phyloP scores from a whole-genome alignment of 2,113 vertebrate genomes.

The Oreochromis tanganicae region DNA sequence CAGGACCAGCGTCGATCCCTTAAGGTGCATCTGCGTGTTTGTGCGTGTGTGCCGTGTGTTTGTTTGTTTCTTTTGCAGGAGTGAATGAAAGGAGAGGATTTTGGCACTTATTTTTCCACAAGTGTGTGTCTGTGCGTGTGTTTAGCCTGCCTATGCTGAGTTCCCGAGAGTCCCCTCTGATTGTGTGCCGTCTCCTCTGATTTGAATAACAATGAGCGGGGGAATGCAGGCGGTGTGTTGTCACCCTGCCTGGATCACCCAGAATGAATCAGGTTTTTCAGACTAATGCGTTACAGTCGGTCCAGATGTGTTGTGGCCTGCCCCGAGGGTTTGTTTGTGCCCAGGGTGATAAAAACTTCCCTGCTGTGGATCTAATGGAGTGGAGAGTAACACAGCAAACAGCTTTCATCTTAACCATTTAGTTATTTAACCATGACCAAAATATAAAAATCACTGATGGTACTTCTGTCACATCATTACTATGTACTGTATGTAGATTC shows the following conservation, averaged over 20 bases:
- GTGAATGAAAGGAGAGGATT: neutral
- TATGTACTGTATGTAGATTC: neutral
- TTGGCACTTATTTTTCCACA: neutral
- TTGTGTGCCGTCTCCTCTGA: constrained; percentile 40
- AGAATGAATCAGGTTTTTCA: constrained; percentile 16
- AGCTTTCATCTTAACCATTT: neutral
- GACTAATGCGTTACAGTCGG: constrained; percentile 3
- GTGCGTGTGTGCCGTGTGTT: neutral
- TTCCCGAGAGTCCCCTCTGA: constrained; percentile 29
- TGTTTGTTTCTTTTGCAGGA: neutral
- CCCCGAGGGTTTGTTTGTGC: constrained; percentile 30
- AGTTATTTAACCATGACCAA: neutral
- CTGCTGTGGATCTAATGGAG: constrained; percentile 29
- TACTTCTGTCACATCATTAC: neutral
- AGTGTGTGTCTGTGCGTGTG: neutral
- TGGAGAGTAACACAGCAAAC: neutral
- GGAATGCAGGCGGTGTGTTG: constrained; percentile 43
- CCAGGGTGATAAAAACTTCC: neutral
- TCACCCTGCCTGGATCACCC: constrained; percentile 26
- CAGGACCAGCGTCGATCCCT: constrained; percentile 1
- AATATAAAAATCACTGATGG: neutral
- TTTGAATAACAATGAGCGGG: constrained; percentile 63
- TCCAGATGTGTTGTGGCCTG: constrained; percentile 46
- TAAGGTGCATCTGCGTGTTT: neutral
- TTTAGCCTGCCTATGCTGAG: neutral